phyloP scores from a whole-genome alignment of 2,113 vertebrate species.

The Paradoxurus hermaphroditus region DNA sequence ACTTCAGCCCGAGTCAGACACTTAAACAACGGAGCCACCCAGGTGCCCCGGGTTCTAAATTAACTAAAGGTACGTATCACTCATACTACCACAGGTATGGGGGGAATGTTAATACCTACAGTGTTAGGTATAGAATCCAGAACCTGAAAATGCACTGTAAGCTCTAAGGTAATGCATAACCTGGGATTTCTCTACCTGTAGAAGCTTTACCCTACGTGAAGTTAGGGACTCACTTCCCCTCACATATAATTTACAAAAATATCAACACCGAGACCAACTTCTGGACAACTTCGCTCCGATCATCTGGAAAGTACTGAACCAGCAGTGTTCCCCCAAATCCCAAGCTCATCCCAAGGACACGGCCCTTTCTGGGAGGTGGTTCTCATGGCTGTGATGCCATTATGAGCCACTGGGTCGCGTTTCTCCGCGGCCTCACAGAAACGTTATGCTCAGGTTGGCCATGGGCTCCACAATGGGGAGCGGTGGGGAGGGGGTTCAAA shows the following conservation, averaged over 20 bases:
- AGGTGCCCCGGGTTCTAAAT: background rate
- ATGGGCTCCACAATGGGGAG: background rate
- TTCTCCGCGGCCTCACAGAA: background rate
- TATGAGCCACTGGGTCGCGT: background rate
- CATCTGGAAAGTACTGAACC: background rate
- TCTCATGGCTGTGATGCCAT: background rate
- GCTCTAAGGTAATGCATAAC: background rate
- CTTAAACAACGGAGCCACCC: too few species aligned
- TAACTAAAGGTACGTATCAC: background rate
- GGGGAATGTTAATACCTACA: accelerated
- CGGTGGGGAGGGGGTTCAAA: background rate
- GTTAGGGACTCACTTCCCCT: background rate
- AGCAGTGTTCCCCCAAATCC: background rate
- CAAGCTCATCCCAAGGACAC: background rate
- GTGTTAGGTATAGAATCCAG: background rate
- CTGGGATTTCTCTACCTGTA: background rate
- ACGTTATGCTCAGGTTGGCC: background rate
- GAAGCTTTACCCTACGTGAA: background rate
- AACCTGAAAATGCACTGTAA: background rate
- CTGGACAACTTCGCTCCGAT: background rate
- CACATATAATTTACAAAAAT: background rate
- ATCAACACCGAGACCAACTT: too few species aligned
- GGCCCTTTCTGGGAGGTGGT: background rate
- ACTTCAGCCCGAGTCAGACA: too few species aligned
- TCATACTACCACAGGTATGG: too few species aligned